Conservation (phyloP, 2,797 vertebrate genomes). For the Anniella stebbinsi region DNA sequence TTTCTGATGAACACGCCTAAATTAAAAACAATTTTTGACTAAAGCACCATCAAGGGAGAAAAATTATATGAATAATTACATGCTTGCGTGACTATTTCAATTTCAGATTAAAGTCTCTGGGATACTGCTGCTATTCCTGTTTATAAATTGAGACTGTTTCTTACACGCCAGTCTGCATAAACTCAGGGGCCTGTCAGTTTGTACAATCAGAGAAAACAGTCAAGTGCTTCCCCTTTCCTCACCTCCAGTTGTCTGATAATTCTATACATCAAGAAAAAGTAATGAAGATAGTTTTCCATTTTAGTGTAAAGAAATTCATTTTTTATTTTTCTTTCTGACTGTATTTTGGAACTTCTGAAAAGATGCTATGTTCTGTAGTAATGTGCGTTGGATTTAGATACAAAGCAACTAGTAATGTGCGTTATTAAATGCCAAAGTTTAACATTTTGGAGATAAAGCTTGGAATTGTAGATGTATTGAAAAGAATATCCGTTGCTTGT, state of each 20-base stretch:
- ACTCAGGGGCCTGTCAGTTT: neutral
- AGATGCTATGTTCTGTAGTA: neutral
- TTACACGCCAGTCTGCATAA: neutral
- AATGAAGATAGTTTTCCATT: constrained; percentile 22
- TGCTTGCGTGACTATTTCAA: neutral
- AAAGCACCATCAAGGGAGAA: neutral
- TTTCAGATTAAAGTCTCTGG: neutral
- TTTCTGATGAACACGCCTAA: neutral
- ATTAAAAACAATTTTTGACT: constrained; percentile 23
- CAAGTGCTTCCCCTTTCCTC: constrained; percentile 20
- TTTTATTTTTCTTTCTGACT: neutral
- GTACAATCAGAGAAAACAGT: neutral
- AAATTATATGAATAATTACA: neutral
- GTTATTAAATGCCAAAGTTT: constrained; percentile 36
- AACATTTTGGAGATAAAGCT: constrained; percentile 35
- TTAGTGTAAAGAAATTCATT: neutral
- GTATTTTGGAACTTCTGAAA: neutral
- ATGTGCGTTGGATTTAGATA: constrained; percentile 19
- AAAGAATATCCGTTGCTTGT: constrained; percentile 24
- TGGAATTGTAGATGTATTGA: constrained; percentile 15
- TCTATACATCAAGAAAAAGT: constrained; percentile 8
- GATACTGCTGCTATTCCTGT: neutral
- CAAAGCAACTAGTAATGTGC: neutral
- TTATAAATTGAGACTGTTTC: neutral
- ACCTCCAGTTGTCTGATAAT: neutral